Evolutionary conservation across 2,113 vertebrate genomes (phyloP).

Genomic region (Lepisosteus oculatus): DNA sequence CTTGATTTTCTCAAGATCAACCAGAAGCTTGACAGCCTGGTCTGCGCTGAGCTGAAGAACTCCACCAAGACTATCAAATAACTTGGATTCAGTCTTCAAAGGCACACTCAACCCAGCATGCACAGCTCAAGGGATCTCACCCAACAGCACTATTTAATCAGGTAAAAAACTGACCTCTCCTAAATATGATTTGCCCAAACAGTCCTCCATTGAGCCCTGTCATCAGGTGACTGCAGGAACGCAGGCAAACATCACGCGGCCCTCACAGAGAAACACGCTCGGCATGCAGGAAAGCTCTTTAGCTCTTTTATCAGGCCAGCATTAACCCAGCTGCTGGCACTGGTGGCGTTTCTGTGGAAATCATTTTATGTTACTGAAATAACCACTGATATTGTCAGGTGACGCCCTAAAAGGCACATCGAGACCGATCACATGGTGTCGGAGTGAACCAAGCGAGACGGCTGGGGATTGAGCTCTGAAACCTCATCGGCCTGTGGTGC

Average conservation of each 20-base stretch:
- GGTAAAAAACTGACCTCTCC: constrained; percentile 43
- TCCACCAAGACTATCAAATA: too few species aligned
- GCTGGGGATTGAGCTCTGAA: neutral
- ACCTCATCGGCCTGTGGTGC: too few species aligned
- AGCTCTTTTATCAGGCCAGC: constrained; percentile 21
- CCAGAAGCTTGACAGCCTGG: too few species aligned
- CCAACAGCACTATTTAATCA: constrained; percentile 41
- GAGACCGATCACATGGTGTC: constrained; percentile 11
- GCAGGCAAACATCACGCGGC: constrained; percentile 72
- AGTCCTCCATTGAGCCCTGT: constrained; percentile 60
- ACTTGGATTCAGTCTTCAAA: too few species aligned
- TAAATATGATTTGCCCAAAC: constrained; percentile 58
- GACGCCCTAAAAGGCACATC: constrained; percentile 21
- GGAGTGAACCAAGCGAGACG: constrained; percentile 16
- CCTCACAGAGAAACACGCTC: constrained; percentile 29
- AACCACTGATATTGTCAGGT: constrained; percentile 24
- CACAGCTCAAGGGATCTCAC: too few species aligned
- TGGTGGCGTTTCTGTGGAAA: constrained; percentile 36
- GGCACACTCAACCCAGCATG: too few species aligned
- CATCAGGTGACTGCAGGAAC: constrained; percentile 72
- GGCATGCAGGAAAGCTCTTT: constrained; percentile 53
- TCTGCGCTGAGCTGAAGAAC: too few species aligned
- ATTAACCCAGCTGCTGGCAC: constrained; percentile 26
- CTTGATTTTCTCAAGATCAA: too few species aligned
- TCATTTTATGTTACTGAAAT: constrained; percentile 31